These are phyloP conservation scores for Cnemophilus loriae DNA, from an alignment of 2,113 vertebrate species.

Conservation along the genomic window DNA sequence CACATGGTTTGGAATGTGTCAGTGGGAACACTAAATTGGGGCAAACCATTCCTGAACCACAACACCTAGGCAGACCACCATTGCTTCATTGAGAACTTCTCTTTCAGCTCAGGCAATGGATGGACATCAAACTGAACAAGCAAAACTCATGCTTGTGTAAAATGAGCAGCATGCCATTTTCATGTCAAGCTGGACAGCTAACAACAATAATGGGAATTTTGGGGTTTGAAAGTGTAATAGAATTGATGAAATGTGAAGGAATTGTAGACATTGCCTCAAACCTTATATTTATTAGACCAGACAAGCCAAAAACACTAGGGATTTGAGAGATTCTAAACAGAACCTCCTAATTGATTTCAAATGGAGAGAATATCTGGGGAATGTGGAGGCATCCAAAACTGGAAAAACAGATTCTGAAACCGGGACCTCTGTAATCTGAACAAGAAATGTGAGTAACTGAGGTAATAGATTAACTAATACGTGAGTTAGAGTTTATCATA, in stretches of 20 bases:
- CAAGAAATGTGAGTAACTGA: not conserved
- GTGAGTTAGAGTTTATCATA: not conserved
- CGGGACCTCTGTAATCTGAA: not conserved
- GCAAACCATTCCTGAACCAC: not conserved
- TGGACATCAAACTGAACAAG: not conserved
- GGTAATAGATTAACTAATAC: not conserved
- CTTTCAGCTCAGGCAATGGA: not conserved
- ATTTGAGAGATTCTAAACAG: not conserved
- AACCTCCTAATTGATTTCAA: constrained; percentile 41
- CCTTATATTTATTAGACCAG: constrained; percentile 35
- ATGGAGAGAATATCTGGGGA: not conserved
- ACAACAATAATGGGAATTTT: constrained; percentile 4
- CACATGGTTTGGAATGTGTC: not conserved
- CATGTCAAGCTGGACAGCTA: not conserved
- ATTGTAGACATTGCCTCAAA: not conserved
- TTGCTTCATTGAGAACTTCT: not conserved
- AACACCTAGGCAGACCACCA: not conserved
- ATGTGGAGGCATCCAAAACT: not conserved
- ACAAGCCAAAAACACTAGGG: constrained; percentile 22
- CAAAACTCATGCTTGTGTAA: not conserved
- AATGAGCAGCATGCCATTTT: not conserved
- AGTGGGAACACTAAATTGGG: not conserved
- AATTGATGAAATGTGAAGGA: constrained; percentile 9
- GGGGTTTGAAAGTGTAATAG: not conserved
- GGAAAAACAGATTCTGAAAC: not conserved